Evolutionary conservation across 2,888 invertebrate species (phyloP), one percentile per base, ranked within the genome.

Genomic region (Trileptium ribeirensis): DNA sequence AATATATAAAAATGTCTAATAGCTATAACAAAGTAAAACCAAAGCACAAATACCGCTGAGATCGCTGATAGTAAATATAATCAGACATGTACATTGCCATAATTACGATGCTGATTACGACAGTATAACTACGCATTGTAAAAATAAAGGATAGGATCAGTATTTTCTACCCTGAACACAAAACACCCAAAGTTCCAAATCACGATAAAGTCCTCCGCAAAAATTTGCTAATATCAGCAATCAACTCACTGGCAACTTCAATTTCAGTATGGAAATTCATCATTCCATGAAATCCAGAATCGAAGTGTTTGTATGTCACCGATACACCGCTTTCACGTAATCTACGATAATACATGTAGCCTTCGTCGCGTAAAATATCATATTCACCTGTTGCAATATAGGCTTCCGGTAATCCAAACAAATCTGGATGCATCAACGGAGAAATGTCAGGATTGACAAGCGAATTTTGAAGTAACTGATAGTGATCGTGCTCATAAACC

Each of bases 351-450:
- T 89, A 89, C 86, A 89, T 87, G 2, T 88, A 83, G 19, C 87
- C 88, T 82, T 90, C 90, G 83, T 90, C 89, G 1, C 89, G 83
- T 15, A 89, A 85, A 1, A 89, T 87, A 82, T 90, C 90, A 83
- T 87, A 89, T 74, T 89, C 88, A 39, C 88, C 87, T 29, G 89
- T 89, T 8, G 89, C 84, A 67, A 90, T 84, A 79, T 89, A 88
- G 0, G 89, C 86, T 40, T 86, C 85, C 0, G 89, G 88, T 67
- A 89, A 83, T 15, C 85, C 86, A 3, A 82, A 81, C 19, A 88
- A 82, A 80, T 88, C 84, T 1, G 78, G 83, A 2, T 86, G 83
- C 86, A 89, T 87, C 84, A 89, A 85, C 3, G 89, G 89, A 37
- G 88, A 86, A 67, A 89, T 87, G 75, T 86, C 86, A 0, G 87